Conservation (phyloP, 2,113 vertebrate genomes). For the Microcebus ravelobensis region DNA sequence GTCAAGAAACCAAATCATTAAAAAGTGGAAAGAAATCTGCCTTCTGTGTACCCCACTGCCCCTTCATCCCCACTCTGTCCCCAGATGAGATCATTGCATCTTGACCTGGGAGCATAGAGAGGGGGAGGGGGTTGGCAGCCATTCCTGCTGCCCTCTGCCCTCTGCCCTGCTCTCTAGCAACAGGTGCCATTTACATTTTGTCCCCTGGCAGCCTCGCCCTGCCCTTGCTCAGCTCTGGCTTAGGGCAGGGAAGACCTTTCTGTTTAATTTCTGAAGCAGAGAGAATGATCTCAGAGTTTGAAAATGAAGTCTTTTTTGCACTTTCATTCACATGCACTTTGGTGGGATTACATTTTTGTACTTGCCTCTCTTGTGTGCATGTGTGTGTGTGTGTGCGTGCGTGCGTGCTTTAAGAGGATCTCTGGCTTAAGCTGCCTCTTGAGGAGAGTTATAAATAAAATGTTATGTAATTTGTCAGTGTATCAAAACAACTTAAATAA, state of each 20-base stretch:
- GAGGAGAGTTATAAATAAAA: conserved; percentile 78
- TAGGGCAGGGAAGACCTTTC: background rate
- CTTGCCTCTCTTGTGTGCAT: conserved; percentile 45
- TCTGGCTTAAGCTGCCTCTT: conserved; percentile 79
- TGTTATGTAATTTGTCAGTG: conserved; percentile 82
- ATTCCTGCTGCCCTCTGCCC: background rate
- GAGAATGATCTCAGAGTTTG: background rate
- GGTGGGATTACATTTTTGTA: conserved; percentile 66
- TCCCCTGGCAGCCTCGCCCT: fast-evolving
- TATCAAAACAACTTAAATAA: conserved; percentile 83
- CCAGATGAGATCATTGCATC: background rate
- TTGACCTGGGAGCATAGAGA: background rate
- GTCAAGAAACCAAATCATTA: conserved; percentile 33
- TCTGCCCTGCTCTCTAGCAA: background rate
- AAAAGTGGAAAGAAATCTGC: background rate
- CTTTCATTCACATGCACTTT: conserved; percentile 85
- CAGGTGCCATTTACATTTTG: background rate
- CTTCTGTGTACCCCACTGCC: background rate
- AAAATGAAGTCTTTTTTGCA: conserved; percentile 82
- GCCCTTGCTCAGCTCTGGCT: background rate
- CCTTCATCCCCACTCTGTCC: background rate
- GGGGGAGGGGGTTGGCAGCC: background rate
- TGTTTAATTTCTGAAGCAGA: conserved; percentile 43
- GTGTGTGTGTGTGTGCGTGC: background rate
- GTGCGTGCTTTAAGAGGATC: conserved; percentile 77